Percentiles rank a stretch among this genome's conserved stretches.
phyloP scores from a whole-genome alignment of 2,888 invertebrate genomes.

The Megaustenia siamemsis region DNA sequence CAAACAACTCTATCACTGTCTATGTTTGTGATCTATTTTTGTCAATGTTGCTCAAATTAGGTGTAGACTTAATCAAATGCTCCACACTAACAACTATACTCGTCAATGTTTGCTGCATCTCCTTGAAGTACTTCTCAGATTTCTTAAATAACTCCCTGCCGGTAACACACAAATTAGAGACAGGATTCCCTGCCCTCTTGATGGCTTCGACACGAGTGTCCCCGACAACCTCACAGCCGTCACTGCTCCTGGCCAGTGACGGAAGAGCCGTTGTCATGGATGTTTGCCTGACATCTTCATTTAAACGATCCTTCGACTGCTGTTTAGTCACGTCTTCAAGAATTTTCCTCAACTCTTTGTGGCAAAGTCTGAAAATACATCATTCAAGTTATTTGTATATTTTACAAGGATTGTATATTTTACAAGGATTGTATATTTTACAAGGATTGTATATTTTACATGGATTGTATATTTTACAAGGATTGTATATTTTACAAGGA shows the following conservation, averaged over 20 bases:
- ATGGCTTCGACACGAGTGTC: not conserved
- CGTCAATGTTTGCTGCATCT: slow-evolving; percentile 59
- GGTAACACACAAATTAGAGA: not conserved
- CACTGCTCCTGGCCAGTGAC: not conserved
- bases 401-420: no score
- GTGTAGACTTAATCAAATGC: slow-evolving; percentile 47
- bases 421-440: no score
- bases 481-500: no score
- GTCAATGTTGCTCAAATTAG: slow-evolving; percentile 8
- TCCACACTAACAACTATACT: slow-evolving; percentile 60
- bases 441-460: no score
- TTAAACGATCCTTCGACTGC: not conserved
- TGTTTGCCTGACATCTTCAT: not conserved
- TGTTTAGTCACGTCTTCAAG: not conserved
- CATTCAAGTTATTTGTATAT: no score
- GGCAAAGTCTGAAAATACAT: slow-evolving; percentile 33
- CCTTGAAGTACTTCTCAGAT: slow-evolving; percentile 65
- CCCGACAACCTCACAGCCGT: not conserved
- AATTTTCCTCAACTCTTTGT: slow-evolving; percentile 41
- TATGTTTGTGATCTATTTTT: slow-evolving; percentile 1
- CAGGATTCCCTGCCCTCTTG: not conserved
- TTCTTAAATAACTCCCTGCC: slow-evolving; percentile 56
- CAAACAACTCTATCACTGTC: not conserved
- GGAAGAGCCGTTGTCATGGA: not conserved
- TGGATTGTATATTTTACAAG: no score